Base-by-base conservation (phyloP, 2,888 invertebrate genomes). In the Xestoiulus laeticollis region DNA sequence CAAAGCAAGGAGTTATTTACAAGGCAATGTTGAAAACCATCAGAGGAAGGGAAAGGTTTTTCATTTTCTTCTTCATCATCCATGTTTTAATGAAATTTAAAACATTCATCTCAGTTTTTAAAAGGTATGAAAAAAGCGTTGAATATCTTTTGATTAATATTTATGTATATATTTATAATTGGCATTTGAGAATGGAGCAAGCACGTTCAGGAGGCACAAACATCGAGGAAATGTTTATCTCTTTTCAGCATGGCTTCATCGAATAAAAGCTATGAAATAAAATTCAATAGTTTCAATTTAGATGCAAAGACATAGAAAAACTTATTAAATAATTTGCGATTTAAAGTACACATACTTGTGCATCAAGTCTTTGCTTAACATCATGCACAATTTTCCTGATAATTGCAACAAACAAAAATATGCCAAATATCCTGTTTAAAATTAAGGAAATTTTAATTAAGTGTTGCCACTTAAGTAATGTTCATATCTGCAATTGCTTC, bases 1-100 rank as follows among this genome's bases (percentile, higher is more conserved):
- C 43, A 85, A 85, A 85, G 85, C 85, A 43, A 85, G 44, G 85
- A 85, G 78, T 85, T 85, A 85, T 85, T 85, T 85, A 85, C 85
- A 85, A 85, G 85, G 85, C 85, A 85, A 85, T 85, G 85, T 85
- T 85, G 85, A 78, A 78, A 78, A 78, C 78, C 78, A 78, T 78
- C 78, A 30, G 78, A 78, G 78, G 78, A 78, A 30, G 78, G 30
- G 78, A 14, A 78, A 14, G 78, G 78, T 78, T 30, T 78, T 78
- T 78, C 78, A 32, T 78, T 78, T 78, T 32, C 78, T 78, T 78
- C 78, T 78, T 68, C 19, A 68, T 68, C 16, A 32, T 78, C 78
- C 78, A 78, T 78, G 78, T 78, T 78, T 78, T 78, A 78, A 78
- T 78, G 78, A 78, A 78, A 78, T 78, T 78, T 78, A 78, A 78